These are phyloP conservation scores for Mystacides longicornis DNA, from an alignment of 2,888 invertebrate species.

Conservation along the genomic window DNA sequence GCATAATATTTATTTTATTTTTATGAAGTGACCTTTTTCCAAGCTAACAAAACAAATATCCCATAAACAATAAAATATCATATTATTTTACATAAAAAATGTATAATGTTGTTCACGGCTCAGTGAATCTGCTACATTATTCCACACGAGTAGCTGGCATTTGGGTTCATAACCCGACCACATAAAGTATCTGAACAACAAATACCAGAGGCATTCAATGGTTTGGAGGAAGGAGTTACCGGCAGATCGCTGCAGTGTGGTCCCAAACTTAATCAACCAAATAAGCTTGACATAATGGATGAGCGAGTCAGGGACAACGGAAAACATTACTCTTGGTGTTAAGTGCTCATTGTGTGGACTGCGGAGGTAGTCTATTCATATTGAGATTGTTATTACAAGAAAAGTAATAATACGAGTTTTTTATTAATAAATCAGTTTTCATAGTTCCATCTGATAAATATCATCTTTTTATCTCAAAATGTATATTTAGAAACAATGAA, in stretches of 20 bases:
- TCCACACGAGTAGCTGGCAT: neutral
- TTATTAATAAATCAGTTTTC: too few relatives aligned
- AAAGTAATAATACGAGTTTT: too few relatives aligned
- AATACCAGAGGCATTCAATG: neutral
- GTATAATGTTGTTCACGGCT: neutral
- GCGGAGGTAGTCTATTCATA: too few relatives aligned
- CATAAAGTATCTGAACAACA: neutral
- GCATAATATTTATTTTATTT: too few relatives aligned
- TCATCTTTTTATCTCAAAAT: too few relatives aligned
- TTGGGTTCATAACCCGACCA: neutral
- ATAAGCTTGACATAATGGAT: neutral
- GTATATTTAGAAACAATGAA: too few relatives aligned
- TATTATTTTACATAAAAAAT: neutral
- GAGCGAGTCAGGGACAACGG: neutral
- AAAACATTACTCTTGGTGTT: neutral
- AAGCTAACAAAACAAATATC: neutral
- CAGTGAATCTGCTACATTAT: neutral
- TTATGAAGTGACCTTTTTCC: neutral
- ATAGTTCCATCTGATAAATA: too few relatives aligned
- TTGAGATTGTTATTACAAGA: too few relatives aligned
- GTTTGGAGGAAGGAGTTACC: neutral
- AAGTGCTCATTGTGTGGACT: neutral
- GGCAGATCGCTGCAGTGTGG: neutral
- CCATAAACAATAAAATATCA: neutral
- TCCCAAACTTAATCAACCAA: neutral